phyloP scores from a whole-genome alignment of 1,140 invertebrate genomes.

The Lepidurus couesii region DNA sequence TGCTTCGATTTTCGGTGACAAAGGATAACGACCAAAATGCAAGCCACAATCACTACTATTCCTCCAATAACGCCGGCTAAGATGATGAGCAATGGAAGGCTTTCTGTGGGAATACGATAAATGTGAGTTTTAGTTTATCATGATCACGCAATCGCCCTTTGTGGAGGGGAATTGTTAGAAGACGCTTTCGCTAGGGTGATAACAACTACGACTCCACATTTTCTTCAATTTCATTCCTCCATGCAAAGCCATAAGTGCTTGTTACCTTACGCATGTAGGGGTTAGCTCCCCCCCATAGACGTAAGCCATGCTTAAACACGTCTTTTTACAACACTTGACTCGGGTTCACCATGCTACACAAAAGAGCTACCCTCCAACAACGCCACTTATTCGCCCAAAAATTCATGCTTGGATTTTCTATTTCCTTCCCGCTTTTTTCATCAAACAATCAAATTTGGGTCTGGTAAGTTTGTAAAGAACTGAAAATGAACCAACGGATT shows the following conservation, averaged over 20 bases:
- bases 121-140: not conserved
- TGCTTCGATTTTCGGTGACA: slow-evolving; percentile 55
- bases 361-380: no score
- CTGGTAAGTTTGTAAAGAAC: no score
- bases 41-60: slow-evolving; percentile 57
- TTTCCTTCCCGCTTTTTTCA: no score
- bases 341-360: no score
- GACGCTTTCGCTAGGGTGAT: not conserved
- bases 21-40: slow-evolving; percentile 59
- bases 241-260: not conserved
- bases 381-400: no score
- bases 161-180: not conserved
- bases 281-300: not conserved
- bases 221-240: not conserved
- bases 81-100: slow-evolving; percentile 58
- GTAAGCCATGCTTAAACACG: not conserved
- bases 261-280: not conserved
- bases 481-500: no score
- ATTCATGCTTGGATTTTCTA: no score
- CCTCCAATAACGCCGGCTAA: slow-evolving; percentile 58
- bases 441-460: no score
- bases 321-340: not conserved
- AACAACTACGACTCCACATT: not conserved
- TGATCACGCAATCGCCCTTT: not conserved
- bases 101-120: slow-evolving; percentile 49